These are phyloP conservation scores for Hoplostethus atlanticus DNA, from an alignment of 2,797 vertebrate genomes.

Conservation along the genomic window DNA sequence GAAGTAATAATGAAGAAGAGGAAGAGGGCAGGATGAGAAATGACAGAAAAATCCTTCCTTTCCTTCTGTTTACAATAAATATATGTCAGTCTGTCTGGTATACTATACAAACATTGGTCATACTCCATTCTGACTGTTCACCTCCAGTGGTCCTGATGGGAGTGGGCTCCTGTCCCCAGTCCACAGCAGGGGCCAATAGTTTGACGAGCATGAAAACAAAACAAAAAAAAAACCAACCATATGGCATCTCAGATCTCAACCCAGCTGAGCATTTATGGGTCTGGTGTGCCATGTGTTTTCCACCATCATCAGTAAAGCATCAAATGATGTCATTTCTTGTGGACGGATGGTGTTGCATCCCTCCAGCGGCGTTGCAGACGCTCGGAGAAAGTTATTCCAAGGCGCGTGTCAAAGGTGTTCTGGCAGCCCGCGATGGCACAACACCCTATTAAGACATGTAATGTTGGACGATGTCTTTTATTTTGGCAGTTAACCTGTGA, in stretches of 20 bases:
- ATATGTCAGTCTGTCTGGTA: not conserved
- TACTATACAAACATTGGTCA: not conserved
- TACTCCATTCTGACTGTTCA: not conserved
- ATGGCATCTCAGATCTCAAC: slow-evolving; percentile 4
- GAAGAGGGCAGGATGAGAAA: too few relatives aligned
- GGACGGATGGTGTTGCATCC: slow-evolving; percentile 19
- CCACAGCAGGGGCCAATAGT: slow-evolving; percentile 23
- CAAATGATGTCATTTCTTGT: slow-evolving; percentile 44
- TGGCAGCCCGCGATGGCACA: slow-evolving; percentile 32
- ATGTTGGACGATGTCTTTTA: slow-evolving; percentile 5
- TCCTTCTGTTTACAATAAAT: not conserved
- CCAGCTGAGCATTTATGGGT: not conserved
- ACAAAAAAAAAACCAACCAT: slow-evolving; percentile 1
- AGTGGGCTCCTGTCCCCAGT: not conserved
- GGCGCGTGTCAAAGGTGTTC: slow-evolving; percentile 45
- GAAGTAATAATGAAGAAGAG: too few relatives aligned
- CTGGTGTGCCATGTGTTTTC: slow-evolving; percentile 34
- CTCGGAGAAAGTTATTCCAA: not conserved
- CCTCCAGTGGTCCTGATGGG: not conserved
- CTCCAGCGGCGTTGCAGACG: slow-evolving; percentile 38
- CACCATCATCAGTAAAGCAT: slow-evolving; percentile 29
- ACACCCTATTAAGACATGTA: slow-evolving; percentile 43
- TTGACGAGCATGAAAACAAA: slow-evolving; percentile 25
- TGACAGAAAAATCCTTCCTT: not conserved
- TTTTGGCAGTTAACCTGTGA: slow-evolving; percentile 17